Evolutionary conservation across 2,888 invertebrate genomes (phyloP).

Genomic region (Iphiclides podalirius): DNA sequence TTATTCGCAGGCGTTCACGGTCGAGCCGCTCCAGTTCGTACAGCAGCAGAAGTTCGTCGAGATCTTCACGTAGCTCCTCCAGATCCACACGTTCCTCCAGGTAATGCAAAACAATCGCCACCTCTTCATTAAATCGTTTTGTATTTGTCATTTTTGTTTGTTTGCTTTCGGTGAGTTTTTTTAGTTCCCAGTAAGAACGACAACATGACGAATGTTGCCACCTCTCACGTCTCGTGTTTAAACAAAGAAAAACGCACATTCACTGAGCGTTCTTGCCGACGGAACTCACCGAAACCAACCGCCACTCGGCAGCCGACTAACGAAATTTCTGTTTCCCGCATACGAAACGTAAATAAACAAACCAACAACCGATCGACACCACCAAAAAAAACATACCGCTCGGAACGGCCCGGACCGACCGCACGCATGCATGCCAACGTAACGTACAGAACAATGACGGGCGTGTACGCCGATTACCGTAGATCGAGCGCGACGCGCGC

Average conservation of each 20-base stretch:
- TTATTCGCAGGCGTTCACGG: conserved; percentile 57
- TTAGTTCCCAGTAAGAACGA: neutral
- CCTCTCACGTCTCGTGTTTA: too few species aligned
- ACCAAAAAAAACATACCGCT: conserved; percentile 14
- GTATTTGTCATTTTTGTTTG: neutral
- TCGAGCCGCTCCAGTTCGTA: conserved; percentile 76
- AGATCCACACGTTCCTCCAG: conserved; percentile 77
- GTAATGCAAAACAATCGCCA: conserved; percentile 38
- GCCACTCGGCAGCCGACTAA: conserved; percentile 4
- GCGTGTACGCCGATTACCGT: conserved; percentile 78
- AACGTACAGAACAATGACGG: conserved; percentile 69
- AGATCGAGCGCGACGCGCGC: conserved; percentile 60
- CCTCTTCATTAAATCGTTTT: conserved; percentile 1
- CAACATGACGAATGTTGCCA: too few species aligned
- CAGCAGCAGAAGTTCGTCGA: conserved; percentile 73
- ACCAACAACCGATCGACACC: conserved; percentile 7
- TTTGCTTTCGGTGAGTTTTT: conserved; percentile 13
- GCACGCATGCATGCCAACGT: neutral
- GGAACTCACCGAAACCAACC: conserved; percentile 14
- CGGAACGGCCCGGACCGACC: conserved; percentile 26
- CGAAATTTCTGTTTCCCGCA: conserved; percentile 13
- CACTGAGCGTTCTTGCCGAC: neutral
- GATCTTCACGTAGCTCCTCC: conserved; percentile 59
- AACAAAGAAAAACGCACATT: too few species aligned
- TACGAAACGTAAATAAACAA: conserved; percentile 1